These are phyloP conservation scores for Lysiphlebus fabarum DNA, from an alignment of 1,140 invertebrate species.

Conservation along the genomic window DNA sequence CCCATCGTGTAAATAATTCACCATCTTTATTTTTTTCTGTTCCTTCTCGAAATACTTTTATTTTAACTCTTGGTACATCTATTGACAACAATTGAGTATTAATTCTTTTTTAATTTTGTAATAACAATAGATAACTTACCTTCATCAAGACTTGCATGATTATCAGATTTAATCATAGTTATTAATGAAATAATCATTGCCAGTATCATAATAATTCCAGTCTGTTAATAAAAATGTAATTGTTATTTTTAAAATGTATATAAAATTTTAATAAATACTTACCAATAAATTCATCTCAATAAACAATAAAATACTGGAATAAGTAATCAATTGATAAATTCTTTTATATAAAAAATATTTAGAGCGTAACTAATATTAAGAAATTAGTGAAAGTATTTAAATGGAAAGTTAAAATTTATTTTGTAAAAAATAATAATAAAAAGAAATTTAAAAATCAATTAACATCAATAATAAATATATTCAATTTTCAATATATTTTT, in stretches of 20 bases:
- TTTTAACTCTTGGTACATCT: conserved; percentile 62
- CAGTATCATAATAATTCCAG: not conserved
- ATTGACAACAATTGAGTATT: conserved; percentile 23
- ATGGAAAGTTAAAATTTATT: not conserved
- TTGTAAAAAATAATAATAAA: not conserved
- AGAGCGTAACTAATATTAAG: not conserved
- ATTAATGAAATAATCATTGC: not conserved
- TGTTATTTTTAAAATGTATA: no score
- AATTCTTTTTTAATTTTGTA: not conserved
- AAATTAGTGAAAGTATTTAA: not conserved
- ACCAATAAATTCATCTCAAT: no score
- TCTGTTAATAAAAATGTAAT: not conserved
- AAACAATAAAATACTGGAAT: no score
- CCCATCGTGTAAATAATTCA: conserved; percentile 63
- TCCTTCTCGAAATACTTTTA: conserved; percentile 69
- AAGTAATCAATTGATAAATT: not conserved
- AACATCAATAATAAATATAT: conserved; percentile 9
- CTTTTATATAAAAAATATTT: conserved; percentile 5
- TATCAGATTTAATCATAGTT: conserved; percentile 9
- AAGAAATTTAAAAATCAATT: not conserved
- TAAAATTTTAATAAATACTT: no score
- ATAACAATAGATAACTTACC: not conserved
- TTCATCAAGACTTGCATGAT: not conserved
- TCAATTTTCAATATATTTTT: conserved; percentile 22
- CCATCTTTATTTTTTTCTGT: conserved; percentile 58